These are phyloP conservation scores for Dugesia japonica DNA, from an alignment of 2,888 invertebrate species.

Conservation along the genomic window DNA sequence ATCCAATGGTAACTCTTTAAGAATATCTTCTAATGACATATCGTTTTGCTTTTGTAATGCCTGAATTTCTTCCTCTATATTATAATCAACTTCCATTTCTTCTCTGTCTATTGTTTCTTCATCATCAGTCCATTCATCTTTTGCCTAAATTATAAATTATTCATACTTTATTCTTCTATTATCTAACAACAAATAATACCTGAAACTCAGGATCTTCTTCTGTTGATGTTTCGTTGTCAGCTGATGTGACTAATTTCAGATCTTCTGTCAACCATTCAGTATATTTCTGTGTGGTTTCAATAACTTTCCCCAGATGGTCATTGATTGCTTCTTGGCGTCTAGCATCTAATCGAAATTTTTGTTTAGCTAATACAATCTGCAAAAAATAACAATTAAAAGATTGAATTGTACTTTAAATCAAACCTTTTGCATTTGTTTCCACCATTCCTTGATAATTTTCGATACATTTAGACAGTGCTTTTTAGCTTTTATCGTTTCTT, in stretches of 20 bases:
- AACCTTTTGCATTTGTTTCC: slow-evolving; percentile 84
- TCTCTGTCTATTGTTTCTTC: slow-evolving; percentile 53
- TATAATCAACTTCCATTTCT: slow-evolving; percentile 62
- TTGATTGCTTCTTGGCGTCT: slow-evolving; percentile 82
- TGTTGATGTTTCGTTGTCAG: not conserved
- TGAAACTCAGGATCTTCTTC: not conserved
- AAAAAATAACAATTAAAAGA: not conserved
- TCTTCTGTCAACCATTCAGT: slow-evolving; percentile 52
- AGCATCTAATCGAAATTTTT: slow-evolving; percentile 74
- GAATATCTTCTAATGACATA: slow-evolving; percentile 21
- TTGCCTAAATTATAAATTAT: not conserved
- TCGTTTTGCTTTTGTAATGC: not conserved
- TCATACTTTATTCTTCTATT: no score
- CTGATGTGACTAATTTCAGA: slow-evolving; percentile 36
- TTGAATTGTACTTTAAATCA: not conserved
- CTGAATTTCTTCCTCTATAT: slow-evolving; percentile 49
- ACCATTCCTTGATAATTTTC: slow-evolving; percentile 79
- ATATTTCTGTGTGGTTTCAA: slow-evolving; percentile 92
- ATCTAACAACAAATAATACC: not conserved
- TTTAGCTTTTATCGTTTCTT: slow-evolving; percentile 68
- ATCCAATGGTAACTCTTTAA: not conserved
- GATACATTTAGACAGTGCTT: slow-evolving; percentile 75
- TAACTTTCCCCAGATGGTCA: slow-evolving; percentile 86
- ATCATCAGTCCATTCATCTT: slow-evolving; percentile 8
- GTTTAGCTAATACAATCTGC: slow-evolving; percentile 76